Evolutionary conservation across 2,797 vertebrate genomes (phyloP), one percentile per base, ranked within the genome.

Genomic region (Sylvilagus floridanus): DNA sequence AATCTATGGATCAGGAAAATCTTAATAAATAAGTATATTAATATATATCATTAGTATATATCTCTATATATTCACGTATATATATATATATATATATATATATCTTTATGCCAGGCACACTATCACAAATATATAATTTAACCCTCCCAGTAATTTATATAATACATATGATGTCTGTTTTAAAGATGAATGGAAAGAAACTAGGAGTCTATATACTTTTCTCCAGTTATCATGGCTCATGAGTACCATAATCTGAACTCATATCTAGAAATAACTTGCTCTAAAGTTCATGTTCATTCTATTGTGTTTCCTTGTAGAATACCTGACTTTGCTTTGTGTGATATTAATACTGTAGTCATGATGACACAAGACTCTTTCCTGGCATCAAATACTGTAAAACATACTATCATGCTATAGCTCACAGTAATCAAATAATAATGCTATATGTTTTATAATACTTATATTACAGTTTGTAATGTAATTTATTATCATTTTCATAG

Each of bases 91-190:
- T 47, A 69, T 79, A 8, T 12, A 17, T 32, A 54, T 26, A 8
- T 95, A 52, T 50, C 3, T 79, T 90, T 60, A 85, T 84, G 8
- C 4, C 75, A 54, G 35, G 5, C 37, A 90, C 0, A 57, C 32
- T 65, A 75, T 88, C 79, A 32, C 4, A 90, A 85, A 85, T 73
- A 72, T 60, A 30, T 60, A 35, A 68, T n/a, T 77, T 95, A 94
- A 62, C 0, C 10, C 2, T 68, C 14, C 10, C 52, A 77, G 71
- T 84, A 68, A 62, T 28, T 50, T 65, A 2, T 54, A 28, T 42
- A 87, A 88, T 17, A 63, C 9, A 30, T 35, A 57, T 62, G 16
- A n/a, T 50, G 12, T 71, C 19, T 84, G 0, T 71, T 32, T 84
- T 66, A 57, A 32, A 75, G 42, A 87, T 60, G 28, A 87, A 92